phyloP scores from a whole-genome alignment of 2,113 vertebrate species.

The Romanogobio albipinnatus region DNA sequence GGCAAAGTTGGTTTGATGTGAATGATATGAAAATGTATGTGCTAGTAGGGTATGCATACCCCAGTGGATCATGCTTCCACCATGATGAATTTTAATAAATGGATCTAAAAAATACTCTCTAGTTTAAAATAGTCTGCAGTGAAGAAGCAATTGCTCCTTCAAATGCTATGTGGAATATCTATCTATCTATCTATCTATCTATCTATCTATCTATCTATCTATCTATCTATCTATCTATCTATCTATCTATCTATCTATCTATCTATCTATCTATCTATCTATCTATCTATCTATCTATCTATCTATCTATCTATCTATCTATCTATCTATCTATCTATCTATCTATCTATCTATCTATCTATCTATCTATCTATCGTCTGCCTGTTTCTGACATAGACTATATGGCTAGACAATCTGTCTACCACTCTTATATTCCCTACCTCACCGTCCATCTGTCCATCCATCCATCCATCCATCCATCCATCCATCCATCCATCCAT shows the following conservation, averaged over 20 bases:
- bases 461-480: not conserved
- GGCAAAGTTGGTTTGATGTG: not conserved
- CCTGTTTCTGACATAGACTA: too few relatives aligned
- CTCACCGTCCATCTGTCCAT: too few relatives aligned
- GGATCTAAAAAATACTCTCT: not conserved
- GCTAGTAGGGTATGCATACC: not conserved
- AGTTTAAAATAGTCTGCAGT: not conserved
- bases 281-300: too few relatives aligned
- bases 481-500: too few relatives aligned
- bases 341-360: not conserved
- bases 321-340: accelerated
- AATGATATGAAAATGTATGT: conserved; percentile 15
- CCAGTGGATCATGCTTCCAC: not conserved
- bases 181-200: not conserved
- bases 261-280: too few relatives aligned
- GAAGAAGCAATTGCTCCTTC: not conserved
- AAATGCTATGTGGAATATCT: not conserved
- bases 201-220: too few relatives aligned
- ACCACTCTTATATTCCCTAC: too few relatives aligned
- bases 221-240: too few relatives aligned
- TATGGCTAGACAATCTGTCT: too few relatives aligned
- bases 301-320: too few relatives aligned
- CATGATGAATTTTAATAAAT: conserved; percentile 23
- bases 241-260: too few relatives aligned
- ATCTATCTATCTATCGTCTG: not conserved